These are phyloP conservation scores for Spermophilus dauricus DNA, from an alignment of 2,113 vertebrate genomes.

Conservation along the genomic window DNA sequence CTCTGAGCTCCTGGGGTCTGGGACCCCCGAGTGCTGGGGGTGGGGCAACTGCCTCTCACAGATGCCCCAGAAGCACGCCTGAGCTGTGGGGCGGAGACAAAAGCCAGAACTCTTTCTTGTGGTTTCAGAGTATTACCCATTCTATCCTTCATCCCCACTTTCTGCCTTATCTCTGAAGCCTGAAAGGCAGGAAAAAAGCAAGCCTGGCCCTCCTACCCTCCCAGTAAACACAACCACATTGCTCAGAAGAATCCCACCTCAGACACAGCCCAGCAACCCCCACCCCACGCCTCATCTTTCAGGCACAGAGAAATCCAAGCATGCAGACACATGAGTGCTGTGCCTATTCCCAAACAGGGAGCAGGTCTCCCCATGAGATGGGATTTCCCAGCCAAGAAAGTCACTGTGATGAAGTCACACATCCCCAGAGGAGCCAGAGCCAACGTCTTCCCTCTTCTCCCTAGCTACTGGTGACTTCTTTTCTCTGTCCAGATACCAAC, in stretches of 20 bases:
- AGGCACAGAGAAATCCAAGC: conserved; percentile 43
- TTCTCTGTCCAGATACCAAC: background rate
- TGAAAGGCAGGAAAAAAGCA: conserved; percentile 61
- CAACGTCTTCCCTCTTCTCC: too few relatives aligned
- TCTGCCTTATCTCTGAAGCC: conserved; percentile 79
- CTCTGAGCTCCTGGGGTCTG: background rate
- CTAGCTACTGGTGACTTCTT: background rate
- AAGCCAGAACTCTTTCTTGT: conserved; percentile 83
- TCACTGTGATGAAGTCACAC: background rate
- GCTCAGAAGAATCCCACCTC: conserved; percentile 60
- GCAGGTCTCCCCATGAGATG: background rate
- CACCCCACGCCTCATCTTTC: conserved; percentile 34
- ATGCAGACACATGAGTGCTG: background rate
- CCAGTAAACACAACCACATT: conserved; percentile 80
- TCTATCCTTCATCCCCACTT: conserved; percentile 76
- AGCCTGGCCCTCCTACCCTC: conserved; percentile 53
- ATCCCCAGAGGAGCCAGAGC: background rate
- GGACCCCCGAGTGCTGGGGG: conserved; percentile 42
- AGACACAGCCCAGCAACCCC: background rate
- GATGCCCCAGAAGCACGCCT: conserved; percentile 53
- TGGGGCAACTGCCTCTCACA: conserved; percentile 50
- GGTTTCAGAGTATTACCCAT: conserved; percentile 75
- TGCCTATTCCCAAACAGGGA: background rate
- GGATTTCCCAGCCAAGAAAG: background rate
- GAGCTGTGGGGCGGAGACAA: conserved; percentile 73